Percentiles rank a stretch among this genome's conserved stretches.
Evolutionary conservation across 2,797 vertebrate genomes (phyloP).

Genomic region (Crypturellus tataupa): DNA sequence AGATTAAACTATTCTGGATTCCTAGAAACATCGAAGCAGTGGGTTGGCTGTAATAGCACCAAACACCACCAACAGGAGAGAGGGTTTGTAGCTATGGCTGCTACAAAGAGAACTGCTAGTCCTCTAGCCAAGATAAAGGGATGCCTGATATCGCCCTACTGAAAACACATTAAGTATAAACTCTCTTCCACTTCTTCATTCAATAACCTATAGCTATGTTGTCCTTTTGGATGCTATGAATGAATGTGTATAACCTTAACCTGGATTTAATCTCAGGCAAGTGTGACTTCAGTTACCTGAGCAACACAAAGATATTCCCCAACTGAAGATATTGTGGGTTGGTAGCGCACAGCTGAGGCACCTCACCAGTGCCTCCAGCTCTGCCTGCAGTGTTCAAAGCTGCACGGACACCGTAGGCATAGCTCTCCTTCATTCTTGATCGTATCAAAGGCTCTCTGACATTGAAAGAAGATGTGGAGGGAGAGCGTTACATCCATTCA

Average conservation of each 20-base stretch:
- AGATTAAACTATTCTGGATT: background rate
- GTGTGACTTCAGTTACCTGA: no score
- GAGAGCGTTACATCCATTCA: background rate
- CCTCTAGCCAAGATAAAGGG: no score
- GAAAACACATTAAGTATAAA: no score
- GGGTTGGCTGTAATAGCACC: background rate
- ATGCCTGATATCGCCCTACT: no score
- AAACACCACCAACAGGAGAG: background rate
- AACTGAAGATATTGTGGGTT: no score
- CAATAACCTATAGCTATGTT: no score
- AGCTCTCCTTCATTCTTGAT: background rate
- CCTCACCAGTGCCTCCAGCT: no score
- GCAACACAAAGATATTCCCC: no score
- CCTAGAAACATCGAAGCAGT: background rate
- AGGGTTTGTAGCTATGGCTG: background rate
- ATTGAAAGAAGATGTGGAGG: background rate
- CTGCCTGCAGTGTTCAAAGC: background rate
- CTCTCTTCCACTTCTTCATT: no score
- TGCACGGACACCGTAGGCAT: background rate
- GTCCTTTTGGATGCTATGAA: no score
- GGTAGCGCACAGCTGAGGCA: background rate
- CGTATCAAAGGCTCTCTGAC: background rate
- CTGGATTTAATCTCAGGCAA: no score
- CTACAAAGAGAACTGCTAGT: background rate
- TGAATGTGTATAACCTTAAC: no score